Base-by-base conservation (phyloP, 2,797 vertebrate genomes). In the Schizopygopsis malacanthus region DNA sequence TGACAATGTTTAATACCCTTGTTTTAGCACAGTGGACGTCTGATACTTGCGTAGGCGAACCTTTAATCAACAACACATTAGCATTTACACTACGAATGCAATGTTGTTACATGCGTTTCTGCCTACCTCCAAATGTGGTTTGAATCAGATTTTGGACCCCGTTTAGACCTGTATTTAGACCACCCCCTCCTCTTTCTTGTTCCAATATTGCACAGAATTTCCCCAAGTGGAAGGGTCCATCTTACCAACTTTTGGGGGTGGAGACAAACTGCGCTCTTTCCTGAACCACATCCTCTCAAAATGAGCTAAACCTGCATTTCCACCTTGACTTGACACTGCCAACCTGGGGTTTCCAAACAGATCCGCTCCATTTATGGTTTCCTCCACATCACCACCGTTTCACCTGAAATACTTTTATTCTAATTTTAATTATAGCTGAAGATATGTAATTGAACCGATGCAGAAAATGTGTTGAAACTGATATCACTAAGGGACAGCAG, bases 211-310 rank as follows among this genome's bases (percentile, higher is more conserved):
- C 61, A 54, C 59, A 69, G 25, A 85, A 79, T 81, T 81, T 83
- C 75, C 87, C 76, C 84, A 56, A 33, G 52, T 86, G 84, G 84
- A 88, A 86, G 87, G 78, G 84, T 83, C 84, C 83, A 75, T 37
- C 72, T 10, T 33, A 72, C 65, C 43, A n/a, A 10, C 37, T 22
- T 83, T 59, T 65, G 84, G n/a, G 63, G 52, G 84, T 59, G 79
- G 73, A 52, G 72, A 28, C 67, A 59, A 25, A 65, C 80, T 77
- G 28, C 15, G 6, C 59, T 71, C 37, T 76, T 87, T 87, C 75
- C 87, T 79, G 50, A 70, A 43, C 73, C 81, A 71, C 87, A 86
- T 84, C 76, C 79, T 87, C 43, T 86, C 15, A 86, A 25, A 72
- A 56, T 85, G 20, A 76, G 63, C 79, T 73, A 43, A 61, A 75